Percentiles rank a stretch among this genome's conserved stretches.
Conservation (phyloP, 2,797 vertebrate species). For the Florisuga fusca region DNA sequence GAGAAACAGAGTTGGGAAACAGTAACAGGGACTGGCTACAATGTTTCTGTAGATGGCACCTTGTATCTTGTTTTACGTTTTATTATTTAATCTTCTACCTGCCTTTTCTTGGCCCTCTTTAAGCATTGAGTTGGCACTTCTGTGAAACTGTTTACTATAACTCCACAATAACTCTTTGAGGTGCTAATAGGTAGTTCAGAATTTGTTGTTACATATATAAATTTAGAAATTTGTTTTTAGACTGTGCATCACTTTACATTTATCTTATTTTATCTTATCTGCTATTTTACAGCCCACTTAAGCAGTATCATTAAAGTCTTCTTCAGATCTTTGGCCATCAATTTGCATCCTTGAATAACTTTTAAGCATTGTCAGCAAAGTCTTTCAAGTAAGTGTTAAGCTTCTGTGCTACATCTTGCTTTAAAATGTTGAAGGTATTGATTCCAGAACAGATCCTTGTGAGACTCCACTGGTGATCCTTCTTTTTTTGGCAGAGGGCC, state of each 20-base stretch:
- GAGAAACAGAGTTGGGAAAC: not conserved
- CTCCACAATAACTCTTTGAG: not conserved
- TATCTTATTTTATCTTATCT: not conserved
- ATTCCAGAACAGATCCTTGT: not conserved
- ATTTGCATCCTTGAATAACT: not conserved
- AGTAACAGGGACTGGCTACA: not conserved
- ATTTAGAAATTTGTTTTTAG: not conserved
- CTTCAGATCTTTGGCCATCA: not conserved
- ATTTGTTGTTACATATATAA: not conserved
- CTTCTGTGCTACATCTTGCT: not conserved
- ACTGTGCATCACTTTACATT: not conserved
- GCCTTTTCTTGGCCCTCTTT: not conserved
- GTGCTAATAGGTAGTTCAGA: not conserved
- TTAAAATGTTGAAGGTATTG: not conserved
- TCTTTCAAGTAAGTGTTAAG: not conserved
- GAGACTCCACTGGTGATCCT: not conserved
- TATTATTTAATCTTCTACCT: not conserved
- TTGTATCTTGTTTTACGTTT: rapidly evolving
- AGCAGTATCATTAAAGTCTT: not conserved
- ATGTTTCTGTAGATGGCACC: not conserved
- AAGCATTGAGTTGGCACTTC: not conserved
- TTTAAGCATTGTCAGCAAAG: not conserved
- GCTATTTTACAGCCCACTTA: not conserved
- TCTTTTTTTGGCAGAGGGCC: not conserved
- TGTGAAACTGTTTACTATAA: not conserved